These are phyloP conservation scores for Sitta carolinensis DNA, from an alignment of 2,797 vertebrate species.

Conservation along the genomic window DNA sequence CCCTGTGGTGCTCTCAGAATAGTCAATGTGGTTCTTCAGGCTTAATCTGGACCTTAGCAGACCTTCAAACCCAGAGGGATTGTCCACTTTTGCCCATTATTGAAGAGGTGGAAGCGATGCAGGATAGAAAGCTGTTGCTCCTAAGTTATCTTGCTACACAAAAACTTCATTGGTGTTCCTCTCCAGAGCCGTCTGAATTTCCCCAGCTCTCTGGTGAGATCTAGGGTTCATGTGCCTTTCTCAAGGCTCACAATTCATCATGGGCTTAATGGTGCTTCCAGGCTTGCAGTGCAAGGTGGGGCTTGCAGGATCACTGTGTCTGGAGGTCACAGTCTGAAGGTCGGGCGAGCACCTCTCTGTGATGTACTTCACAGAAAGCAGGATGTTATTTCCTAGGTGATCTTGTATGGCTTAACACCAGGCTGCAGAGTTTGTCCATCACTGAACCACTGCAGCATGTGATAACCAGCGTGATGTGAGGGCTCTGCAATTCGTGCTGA, in stretches of 20 bases:
- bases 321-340: conserved; percentile 32
- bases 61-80: not conserved
- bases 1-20: not conserved
- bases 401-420: not conserved
- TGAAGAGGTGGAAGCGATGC: not conserved
- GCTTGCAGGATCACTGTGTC: not conserved
- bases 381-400: not conserved
- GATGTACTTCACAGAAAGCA: not conserved
- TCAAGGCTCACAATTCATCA: not conserved
- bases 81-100: not conserved
- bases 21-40: not conserved
- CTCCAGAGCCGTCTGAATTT: not conserved
- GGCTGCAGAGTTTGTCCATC: not conserved
- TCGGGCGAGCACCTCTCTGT: not conserved
- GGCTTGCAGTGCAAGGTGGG: conserved; percentile 26
- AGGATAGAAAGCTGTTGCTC: not conserved
- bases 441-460: not conserved
- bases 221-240: not conserved
- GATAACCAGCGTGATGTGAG: not conserved
- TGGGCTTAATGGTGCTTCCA: conserved; percentile 4
- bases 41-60: not conserved
- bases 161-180: not conserved
- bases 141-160: not conserved
- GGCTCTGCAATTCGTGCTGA: conserved; percentile 44
- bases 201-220: not conserved